Evolutionary conservation across 2,797 vertebrate genomes (phyloP).

Genomic region (Hipposideros larvatus): DNA sequence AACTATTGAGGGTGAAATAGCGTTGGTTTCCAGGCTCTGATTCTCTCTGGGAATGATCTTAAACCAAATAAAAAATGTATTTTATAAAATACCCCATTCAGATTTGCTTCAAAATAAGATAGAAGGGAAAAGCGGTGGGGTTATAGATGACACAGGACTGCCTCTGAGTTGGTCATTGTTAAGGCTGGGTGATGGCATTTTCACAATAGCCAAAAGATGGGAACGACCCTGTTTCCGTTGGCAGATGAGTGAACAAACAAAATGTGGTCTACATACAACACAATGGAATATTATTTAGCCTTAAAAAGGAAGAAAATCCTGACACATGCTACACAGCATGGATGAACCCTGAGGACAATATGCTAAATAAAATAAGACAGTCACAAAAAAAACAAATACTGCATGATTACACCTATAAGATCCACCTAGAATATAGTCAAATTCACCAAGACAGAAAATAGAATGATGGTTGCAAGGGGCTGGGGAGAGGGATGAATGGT

Average conservation of each 20-base stretch:
- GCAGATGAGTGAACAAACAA: neutral
- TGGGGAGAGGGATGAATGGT: neutral
- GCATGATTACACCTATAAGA: neutral
- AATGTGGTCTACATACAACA: neutral
- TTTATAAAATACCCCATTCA: slow-evolving; percentile 41
- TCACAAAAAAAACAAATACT: neutral
- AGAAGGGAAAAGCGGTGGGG: neutral
- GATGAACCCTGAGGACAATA: neutral
- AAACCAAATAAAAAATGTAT: slow-evolving; percentile 38
- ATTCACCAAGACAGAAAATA: neutral
- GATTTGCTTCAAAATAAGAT: slow-evolving; percentile 2
- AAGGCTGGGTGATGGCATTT: neutral
- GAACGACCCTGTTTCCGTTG: neutral
- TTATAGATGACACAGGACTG: neutral
- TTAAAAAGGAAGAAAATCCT: neutral
- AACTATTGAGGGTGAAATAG: neutral
- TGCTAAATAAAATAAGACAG: neutral
- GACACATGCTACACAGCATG: neutral
- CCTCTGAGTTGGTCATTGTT: neutral
- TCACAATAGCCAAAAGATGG: neutral
- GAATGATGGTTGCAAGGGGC: neutral
- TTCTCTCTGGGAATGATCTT: slow-evolving; percentile 7
- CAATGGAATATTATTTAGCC: neutral
- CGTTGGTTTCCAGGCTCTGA: slow-evolving; percentile 36
- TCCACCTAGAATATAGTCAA: neutral